Evolutionary conservation across 2,888 invertebrate genomes (phyloP).

Genomic region (Magallana nippona): DNA sequence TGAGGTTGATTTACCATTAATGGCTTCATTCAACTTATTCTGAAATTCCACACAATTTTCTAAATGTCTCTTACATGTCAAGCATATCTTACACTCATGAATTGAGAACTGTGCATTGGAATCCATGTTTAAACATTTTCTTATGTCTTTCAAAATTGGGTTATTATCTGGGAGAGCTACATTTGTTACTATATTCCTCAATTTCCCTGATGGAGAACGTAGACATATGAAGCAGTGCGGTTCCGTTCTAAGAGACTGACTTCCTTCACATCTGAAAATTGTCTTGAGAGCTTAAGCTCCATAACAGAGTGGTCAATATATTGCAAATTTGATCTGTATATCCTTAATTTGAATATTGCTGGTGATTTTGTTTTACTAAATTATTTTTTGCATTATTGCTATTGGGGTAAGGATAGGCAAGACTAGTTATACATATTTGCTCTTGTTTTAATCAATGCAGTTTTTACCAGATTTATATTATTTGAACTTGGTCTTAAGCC

Average conservation of each 20-base stretch:
- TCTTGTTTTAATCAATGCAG: no score
- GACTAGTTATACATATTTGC: no score
- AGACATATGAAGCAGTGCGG: not conserved
- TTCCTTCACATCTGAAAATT: not conserved
- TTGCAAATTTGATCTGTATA: no score
- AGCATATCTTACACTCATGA: not conserved
- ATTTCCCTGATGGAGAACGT: not conserved
- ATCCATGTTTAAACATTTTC: not conserved
- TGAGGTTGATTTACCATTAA: not conserved
- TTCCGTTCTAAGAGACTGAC: not conserved
- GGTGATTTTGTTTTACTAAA: no score
- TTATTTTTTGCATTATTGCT: no score
- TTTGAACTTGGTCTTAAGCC: no score
- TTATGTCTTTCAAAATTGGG: not conserved
- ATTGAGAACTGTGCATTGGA: not conserved
- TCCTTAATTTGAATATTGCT: no score
- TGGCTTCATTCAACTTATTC: not conserved
- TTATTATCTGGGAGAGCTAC: not conserved
- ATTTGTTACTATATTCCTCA: constrained; percentile 9
- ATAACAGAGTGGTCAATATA: no score
- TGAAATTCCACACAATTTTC: not conserved
- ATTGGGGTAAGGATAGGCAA: no score
- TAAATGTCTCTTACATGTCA: not conserved
- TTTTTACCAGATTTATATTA: no score
- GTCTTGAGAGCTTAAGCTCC: constrained; percentile 3